Percentiles rank a stretch among this genome's conserved stretches.
phyloP scores from a whole-genome alignment of 2,797 vertebrate genomes.

The Sebastes oblongus region DNA sequence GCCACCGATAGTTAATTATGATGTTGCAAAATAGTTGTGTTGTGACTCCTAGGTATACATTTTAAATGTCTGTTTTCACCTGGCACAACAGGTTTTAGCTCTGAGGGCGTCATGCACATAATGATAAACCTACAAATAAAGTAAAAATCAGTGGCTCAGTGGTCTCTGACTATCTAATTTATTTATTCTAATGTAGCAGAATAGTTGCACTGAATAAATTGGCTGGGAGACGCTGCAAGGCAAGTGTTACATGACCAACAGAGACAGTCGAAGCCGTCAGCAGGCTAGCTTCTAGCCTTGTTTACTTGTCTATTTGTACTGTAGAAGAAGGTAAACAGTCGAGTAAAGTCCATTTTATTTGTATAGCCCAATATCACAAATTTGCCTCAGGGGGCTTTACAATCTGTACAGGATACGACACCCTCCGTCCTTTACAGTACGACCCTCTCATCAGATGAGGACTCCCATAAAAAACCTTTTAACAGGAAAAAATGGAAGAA shows the following conservation, averaged over 20 bases:
- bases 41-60: neutral
- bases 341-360: no score
- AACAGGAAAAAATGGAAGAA: no score
- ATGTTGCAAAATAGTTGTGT: neutral
- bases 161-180: neutral
- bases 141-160: neutral
- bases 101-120: neutral
- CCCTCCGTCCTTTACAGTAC: no score
- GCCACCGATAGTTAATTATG: constrained; percentile 9
- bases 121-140: neutral
- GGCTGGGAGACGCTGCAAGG: neutral
- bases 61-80: constrained; percentile 8
- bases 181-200: neutral
- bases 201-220: neutral
- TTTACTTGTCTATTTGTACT: neutral
- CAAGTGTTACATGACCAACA: neutral
- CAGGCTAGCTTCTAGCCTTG: neutral
- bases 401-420: no score
- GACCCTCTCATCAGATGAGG: no score
- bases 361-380: no score
- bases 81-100: constrained; percentile 29
- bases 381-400: no score
- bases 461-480: no score
- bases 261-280: neutral
- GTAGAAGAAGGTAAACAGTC: neutral